phyloP scores from a whole-genome alignment of 2,888 invertebrate species.

The Hetaerina titia region DNA sequence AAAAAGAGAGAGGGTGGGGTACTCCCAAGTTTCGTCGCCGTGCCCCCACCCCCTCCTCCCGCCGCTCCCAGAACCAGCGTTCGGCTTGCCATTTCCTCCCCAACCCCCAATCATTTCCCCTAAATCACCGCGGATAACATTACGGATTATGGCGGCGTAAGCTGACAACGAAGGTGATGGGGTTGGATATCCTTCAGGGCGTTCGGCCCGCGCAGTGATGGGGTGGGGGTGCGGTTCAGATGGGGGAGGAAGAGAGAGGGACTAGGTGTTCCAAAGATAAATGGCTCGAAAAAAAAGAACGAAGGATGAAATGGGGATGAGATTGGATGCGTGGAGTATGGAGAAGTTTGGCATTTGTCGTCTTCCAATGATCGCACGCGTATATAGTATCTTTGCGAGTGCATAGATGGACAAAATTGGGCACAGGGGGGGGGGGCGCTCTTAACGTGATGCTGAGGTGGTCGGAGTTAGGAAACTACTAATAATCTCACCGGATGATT shows the following conservation, averaged over 20 bases:
- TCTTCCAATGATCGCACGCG: neutral
- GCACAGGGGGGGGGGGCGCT: neutral
- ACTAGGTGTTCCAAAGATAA: neutral
- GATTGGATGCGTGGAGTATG: neutral
- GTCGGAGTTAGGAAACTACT: neutral
- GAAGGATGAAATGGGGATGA: conserved; percentile 12
- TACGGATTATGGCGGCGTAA: conserved; percentile 23
- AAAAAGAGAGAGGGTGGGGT: no score
- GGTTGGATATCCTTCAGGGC: neutral
- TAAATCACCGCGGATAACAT: conserved; percentile 56
- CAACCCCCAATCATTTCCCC: conserved; percentile 27
- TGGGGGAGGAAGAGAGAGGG: neutral
- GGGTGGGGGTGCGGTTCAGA: neutral
- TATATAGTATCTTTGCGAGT: neutral
- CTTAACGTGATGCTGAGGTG: neutral
- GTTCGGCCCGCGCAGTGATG: neutral
- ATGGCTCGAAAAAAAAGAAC: neutral
- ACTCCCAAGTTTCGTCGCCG: neutral
- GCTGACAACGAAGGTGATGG: neutral
- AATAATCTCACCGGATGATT: neutral
- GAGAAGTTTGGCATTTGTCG: neutral
- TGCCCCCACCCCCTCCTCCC: neutral
- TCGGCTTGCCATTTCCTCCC: neutral
- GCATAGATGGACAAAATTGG: neutral
- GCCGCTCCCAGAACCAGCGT: neutral